Base-by-base conservation (phyloP, 2,888 invertebrate species). In the Acleris literana region DNA sequence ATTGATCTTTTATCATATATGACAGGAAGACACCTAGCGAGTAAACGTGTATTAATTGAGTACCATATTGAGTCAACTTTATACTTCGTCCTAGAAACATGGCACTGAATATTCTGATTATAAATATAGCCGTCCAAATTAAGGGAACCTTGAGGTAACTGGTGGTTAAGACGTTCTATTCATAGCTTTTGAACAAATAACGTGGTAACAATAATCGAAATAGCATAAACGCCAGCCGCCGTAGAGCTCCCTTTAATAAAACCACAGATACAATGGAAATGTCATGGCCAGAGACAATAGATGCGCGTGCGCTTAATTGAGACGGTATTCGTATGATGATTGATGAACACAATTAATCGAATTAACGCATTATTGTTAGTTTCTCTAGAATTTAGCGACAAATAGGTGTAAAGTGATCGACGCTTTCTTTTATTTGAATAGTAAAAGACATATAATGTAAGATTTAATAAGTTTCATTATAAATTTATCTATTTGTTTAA, bases 201-300 rank as follows among this genome's bases (percentile, higher is more conserved):
- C 13, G 13, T 13, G 13, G 33, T 13, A 39, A 13, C 39, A 39
- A 13, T 39, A 39, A 39, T 39, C 39, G 13, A 39, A 39, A 13
- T 11, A 39, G 39, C 13, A 13, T 39, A 13, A 39, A 39, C 39
- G 39, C 39, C 39, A 13, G 13, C 13, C 4, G 13, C 39, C 11
- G 0, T 39, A 39, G 7, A 39, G 39, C 2, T 13, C 13, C 13
- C 13, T 13, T 54, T n/a, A 9, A 33, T 53, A 39, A 53, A 29
- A 20, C 9, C 29, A 49, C 11, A 58, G 59, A 49, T 39, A 64
- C 64, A 64, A 64, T 64, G n/a, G 25, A 64, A 59, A 64, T 54
- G 54, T 64, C 64, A 64, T 25, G 64, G 64, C 39, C 64, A 25
- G 9, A 59, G 33, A 64, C 48, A 64, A 46, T 53, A 52, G 43